phyloP scores from a whole-genome alignment of 2,888 invertebrate genomes.

The Megamerina dolium region DNA sequence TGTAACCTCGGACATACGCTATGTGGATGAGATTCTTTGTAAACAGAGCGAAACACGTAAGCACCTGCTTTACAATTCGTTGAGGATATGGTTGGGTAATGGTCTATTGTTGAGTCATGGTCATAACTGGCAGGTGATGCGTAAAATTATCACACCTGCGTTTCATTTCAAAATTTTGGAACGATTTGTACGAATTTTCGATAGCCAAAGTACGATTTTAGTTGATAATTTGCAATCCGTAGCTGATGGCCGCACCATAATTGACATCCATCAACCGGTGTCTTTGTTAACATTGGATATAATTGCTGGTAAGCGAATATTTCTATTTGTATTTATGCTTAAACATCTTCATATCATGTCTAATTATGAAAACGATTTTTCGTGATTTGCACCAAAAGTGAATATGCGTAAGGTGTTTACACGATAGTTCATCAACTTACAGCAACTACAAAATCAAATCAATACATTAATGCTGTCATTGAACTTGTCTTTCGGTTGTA shows the following conservation, averaged over 20 bases:
- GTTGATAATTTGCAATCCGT: constrained; percentile 51
- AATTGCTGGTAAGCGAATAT: constrained; percentile 42
- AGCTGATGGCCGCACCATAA: constrained; percentile 35
- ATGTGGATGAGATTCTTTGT: constrained; percentile 33
- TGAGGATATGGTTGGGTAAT: constrained; percentile 40
- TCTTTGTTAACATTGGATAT: constrained; percentile 57
- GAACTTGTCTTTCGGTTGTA: no score
- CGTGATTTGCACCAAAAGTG: no score
- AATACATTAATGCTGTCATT: no score
- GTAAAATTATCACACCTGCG: constrained; percentile 69
- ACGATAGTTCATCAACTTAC: no score
- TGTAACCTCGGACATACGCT: constrained; percentile 34
- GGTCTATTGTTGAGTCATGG: constrained; percentile 40
- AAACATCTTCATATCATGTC: no score
- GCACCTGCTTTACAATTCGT: constrained; percentile 32
- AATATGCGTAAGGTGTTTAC: no score
- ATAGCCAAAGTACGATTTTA: constrained; percentile 57
- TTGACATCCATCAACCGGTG: constrained; percentile 60
- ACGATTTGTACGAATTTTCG: constrained; percentile 64
- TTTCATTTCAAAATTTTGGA: constrained; percentile 75
- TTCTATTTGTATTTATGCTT: neutral
- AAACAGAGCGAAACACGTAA: constrained; percentile 37
- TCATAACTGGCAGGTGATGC: constrained; percentile 58
- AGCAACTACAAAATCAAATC: no score
- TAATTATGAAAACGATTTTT: no score